phyloP scores from a whole-genome alignment of 2,888 invertebrate species.

The Acrobasis repandana region DNA sequence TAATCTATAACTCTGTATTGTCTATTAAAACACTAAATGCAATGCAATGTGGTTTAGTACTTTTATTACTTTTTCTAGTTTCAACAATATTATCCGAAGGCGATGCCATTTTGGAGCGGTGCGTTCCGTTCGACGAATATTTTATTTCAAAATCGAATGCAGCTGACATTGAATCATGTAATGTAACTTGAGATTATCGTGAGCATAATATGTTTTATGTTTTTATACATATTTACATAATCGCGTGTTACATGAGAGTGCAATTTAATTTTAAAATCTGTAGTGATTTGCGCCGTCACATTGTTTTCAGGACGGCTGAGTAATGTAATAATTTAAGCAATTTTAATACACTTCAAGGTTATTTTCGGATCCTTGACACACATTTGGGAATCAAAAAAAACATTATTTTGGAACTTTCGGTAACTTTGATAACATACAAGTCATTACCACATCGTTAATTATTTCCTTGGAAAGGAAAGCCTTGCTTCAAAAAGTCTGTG shows the following conservation, averaged over 20 bases:
- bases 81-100: neutral
- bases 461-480: no score
- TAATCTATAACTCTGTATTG: conserved; percentile 55
- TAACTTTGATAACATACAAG: neutral
- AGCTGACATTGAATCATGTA: conserved; percentile 1
- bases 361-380: neutral
- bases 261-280: neutral
- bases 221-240: neutral
- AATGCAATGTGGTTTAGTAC: neutral
- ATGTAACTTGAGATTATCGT: neutral
- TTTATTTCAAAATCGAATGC: neutral
- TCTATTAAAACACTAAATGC: conserved; percentile 36
- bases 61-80: neutral
- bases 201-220: neutral
- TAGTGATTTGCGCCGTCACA: neutral
- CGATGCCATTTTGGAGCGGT: neutral
- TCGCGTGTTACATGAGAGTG: neutral
- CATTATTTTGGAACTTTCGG: neutral
- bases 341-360: neutral
- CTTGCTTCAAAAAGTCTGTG: no score
- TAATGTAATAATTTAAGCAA: neutral
- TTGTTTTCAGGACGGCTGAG: neutral
- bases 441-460: no score
- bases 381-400: neutral
- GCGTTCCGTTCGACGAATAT: neutral